These are phyloP conservation scores for Sarcophaga carnaria DNA, from an alignment of 2,888 invertebrate genomes.

Conservation along the genomic window DNA sequence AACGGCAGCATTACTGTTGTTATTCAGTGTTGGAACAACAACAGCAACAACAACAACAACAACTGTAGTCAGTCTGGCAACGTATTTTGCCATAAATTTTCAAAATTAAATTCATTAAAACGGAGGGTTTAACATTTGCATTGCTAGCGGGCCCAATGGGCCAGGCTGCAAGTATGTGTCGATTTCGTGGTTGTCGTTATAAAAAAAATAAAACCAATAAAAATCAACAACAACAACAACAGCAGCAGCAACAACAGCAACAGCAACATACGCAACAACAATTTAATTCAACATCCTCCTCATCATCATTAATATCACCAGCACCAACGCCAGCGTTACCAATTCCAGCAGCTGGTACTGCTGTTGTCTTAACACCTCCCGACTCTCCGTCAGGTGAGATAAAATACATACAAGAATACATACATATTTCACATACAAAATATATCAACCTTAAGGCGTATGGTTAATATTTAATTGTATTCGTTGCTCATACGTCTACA, in stretches of 20 bases:
- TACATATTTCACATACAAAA: background rate
- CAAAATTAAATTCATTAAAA: slow-evolving; percentile 81
- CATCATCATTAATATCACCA: slow-evolving; percentile 59
- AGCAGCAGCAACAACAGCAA: slow-evolving; percentile 42
- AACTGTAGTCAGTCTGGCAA: background rate
- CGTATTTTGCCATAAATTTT: slow-evolving; percentile 70
- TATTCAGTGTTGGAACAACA: background rate
- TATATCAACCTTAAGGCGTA: background rate
- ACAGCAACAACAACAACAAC: background rate
- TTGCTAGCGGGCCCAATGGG: slow-evolving; percentile 85
- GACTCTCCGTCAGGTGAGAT: slow-evolving; percentile 59
- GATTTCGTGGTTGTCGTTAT: slow-evolving; percentile 90
- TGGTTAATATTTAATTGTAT: slow-evolving; percentile 4
- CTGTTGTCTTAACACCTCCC: slow-evolving; percentile 44
- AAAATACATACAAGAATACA: background rate
- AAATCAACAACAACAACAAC: slow-evolving; percentile 65
- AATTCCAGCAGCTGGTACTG: slow-evolving; percentile 26
- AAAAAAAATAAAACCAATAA: slow-evolving; percentile 86
- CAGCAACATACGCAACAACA: slow-evolving; percentile 12
- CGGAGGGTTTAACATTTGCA: slow-evolving; percentile 82
- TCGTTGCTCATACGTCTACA: slow-evolving; percentile 9
- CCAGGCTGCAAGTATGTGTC: slow-evolving; percentile 92
- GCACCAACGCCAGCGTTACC: slow-evolving; percentile 40
- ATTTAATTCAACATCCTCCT: slow-evolving; percentile 14
- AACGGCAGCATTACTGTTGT: background rate